A percentile compares a stretch with the other conserved stretches of the same genome.
Evolutionary conservation across 2,113 vertebrate species (phyloP).

Genomic region (Cyrtonyx montezumae): DNA sequence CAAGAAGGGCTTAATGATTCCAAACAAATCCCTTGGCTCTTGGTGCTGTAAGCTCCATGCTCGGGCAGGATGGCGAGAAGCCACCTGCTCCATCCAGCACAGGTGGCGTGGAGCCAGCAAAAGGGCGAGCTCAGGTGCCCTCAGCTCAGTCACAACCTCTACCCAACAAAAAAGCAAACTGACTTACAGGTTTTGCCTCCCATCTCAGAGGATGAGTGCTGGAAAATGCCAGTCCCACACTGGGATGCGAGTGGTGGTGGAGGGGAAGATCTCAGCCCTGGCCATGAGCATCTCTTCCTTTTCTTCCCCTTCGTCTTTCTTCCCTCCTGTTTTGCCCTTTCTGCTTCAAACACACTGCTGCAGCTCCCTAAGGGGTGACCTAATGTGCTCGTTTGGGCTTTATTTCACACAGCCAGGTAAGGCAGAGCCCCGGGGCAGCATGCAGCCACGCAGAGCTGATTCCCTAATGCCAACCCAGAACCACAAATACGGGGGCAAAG

Average conservation of each 20-base stretch:
- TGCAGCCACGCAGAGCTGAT: not conserved
- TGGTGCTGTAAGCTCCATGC: not conserved
- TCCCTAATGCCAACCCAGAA: not conserved
- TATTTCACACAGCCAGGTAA: not conserved
- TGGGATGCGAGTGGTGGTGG: not conserved
- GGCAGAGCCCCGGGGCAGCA: not conserved
- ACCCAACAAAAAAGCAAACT: not conserved
- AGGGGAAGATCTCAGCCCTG: not conserved
- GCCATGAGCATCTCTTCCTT: not conserved
- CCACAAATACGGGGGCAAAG: not conserved
- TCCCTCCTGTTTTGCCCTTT: not conserved
- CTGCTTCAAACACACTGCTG: not conserved
- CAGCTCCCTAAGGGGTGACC: not conserved
- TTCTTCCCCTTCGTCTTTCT: not conserved
- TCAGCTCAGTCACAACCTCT: not conserved
- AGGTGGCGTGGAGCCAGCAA: not conserved
- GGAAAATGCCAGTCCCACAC: not conserved
- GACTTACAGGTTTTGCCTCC: not conserved
- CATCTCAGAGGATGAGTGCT: not conserved
- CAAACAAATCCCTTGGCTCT: slow-evolving; percentile 13
- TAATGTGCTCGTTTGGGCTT: fast-evolving
- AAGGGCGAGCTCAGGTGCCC: not conserved
- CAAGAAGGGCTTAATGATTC: slow-evolving; percentile 33
- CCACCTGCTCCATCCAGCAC: not conserved
- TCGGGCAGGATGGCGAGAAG: not conserved